Conservation (phyloP, 2,113 vertebrate genomes). For the Stegastes partitus region DNA sequence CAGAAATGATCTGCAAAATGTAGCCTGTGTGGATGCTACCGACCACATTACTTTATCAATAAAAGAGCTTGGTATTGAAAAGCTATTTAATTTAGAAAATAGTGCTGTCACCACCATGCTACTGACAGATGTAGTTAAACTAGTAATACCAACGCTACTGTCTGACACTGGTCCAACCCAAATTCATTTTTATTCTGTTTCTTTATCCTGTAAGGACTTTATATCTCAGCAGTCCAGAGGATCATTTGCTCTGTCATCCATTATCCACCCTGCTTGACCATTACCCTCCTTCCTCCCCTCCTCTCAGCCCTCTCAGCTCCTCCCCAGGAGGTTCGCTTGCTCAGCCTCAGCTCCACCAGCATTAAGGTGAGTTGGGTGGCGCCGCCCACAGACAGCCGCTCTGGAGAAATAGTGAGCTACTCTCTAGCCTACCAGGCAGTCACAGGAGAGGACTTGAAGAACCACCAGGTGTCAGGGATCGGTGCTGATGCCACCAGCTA, state of each 20-base stretch:
- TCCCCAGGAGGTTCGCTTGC: conserved; percentile 91
- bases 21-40: no score
- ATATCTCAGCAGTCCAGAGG: conserved; percentile 65
- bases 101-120: no score
- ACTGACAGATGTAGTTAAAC: no score
- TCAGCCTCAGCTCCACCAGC: conserved; percentile 93
- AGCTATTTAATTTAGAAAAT: no score
- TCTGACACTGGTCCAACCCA: background rate
- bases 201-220: background rate
- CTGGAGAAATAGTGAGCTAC: conserved; percentile 92
- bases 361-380: conserved; percentile 97
- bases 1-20: no score
- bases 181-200: background rate
- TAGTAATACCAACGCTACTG: no score
- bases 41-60: no score
- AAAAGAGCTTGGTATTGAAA: no score
- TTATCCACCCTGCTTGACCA: conserved; percentile 89
- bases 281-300: conserved; percentile 58
- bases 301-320: conserved; percentile 92
- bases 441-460: conserved; percentile 89
- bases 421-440: conserved; percentile 90
- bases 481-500: conserved; percentile 88
- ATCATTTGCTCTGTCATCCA: conserved; percentile 71
- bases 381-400: conserved; percentile 90
- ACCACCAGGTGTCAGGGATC: conserved; percentile 91